Evolutionary conservation across 2,888 invertebrate species (phyloP).

Genomic region (Charanyca ferruginea): DNA sequence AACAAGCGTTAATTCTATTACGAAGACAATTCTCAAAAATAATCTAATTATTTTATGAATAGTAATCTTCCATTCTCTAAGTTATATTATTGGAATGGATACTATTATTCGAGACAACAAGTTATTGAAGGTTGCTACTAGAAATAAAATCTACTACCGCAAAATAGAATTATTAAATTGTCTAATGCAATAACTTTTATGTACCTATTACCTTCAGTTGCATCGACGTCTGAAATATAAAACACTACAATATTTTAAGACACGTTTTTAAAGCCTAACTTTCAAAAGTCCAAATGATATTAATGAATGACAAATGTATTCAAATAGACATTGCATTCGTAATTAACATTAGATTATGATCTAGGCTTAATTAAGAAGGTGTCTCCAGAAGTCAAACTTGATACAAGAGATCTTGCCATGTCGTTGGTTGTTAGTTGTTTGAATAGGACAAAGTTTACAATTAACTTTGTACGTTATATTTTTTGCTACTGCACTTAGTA

Average conservation of each 20-base stretch:
- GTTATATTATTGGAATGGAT: conserved; percentile 5
- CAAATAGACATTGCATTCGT: conserved; percentile 39
- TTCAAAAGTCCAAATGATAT: conserved; percentile 11
- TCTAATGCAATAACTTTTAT: conserved; percentile 12
- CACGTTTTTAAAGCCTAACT: conserved; percentile 19
- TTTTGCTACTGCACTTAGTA: too few relatives aligned
- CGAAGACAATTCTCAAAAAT: too few relatives aligned
- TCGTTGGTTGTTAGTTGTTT: too few relatives aligned
- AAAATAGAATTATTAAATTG: conserved; percentile 14
- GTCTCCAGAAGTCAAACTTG: conserved; percentile 22
- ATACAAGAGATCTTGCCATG: neutral
- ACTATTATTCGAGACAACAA: conserved; percentile 1
- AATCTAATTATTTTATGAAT: too few relatives aligned
- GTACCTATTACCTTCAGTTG: conserved; percentile 36
- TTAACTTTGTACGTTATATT: too few relatives aligned
- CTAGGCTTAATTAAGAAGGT: neutral
- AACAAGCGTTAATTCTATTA: too few relatives aligned
- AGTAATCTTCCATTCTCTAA: neutral
- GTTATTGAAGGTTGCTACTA: conserved; percentile 16
- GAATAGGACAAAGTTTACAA: too few relatives aligned
- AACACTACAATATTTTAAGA: conserved; percentile 16
- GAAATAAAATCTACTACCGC: conserved; percentile 2
- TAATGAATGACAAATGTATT: conserved; percentile 36
- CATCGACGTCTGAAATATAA: conserved; percentile 25
- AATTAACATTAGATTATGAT: conserved; percentile 46